These are phyloP conservation scores for pig (Sus scrofa) DNA, from an alignment of 2,113 vertebrate genomes.

Conservation along the genomic window T2T-Sscrofa CM000824.6:43197501-43198000, in stretches of 20 bases:
- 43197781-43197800: neutral
- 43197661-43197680: too few species aligned
- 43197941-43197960: neutral
- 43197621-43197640: fast-evolving
- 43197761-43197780: neutral
- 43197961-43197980: neutral
- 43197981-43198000: neutral
- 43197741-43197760: neutral
- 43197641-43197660: neutral
- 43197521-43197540: neutral
- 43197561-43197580: neutral
- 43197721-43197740: fast-evolving
- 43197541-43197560: neutral
- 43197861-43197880: neutral
- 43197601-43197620: fast-evolving
- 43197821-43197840: neutral
- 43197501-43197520: neutral
- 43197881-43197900: neutral
- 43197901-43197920: neutral
- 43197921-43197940: neutral
- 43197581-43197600: conserved; percentile 31
- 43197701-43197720: neutral
- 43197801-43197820: fast-evolving
- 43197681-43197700: neutral
- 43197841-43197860: neutral